These are phyloP conservation scores for Prunella fulvescens DNA, from an alignment of 2,113 vertebrate species.

Conservation along the genomic window DNA sequence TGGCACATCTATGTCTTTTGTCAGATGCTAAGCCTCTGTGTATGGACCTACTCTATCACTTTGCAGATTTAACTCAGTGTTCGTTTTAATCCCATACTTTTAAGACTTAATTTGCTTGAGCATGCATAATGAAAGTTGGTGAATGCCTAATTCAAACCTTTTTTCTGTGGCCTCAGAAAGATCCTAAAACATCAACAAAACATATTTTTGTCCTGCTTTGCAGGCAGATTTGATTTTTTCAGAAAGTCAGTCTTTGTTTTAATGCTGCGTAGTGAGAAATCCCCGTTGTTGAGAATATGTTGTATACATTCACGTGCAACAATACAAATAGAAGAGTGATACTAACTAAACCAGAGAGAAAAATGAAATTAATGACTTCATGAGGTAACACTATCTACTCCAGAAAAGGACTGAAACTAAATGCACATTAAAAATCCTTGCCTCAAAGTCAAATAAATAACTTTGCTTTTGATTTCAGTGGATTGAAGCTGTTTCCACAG, in stretches of 20 bases:
- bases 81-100: neutral
- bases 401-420: neutral
- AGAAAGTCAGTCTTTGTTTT: neutral
- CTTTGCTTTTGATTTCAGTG: neutral
- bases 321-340: neutral
- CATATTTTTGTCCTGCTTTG: neutral
- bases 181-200: neutral
- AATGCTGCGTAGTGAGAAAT: neutral
- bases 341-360: neutral
- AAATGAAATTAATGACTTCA: neutral
- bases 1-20: neutral
- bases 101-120: neutral
- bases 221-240: neutral
- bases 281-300: neutral
- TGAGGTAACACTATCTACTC: neutral
- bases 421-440: neutral
- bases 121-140: neutral
- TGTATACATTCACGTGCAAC: neutral
- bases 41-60: neutral
- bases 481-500: neutral
- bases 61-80: neutral
- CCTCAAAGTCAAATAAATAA: neutral
- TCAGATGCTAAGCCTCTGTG: neutral
- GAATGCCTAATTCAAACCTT: neutral
- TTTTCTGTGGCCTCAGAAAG: neutral